Evolutionary conservation across 2,113 vertebrate genomes (phyloP).

Genomic region (Pycnonotus jocosus): DNA sequence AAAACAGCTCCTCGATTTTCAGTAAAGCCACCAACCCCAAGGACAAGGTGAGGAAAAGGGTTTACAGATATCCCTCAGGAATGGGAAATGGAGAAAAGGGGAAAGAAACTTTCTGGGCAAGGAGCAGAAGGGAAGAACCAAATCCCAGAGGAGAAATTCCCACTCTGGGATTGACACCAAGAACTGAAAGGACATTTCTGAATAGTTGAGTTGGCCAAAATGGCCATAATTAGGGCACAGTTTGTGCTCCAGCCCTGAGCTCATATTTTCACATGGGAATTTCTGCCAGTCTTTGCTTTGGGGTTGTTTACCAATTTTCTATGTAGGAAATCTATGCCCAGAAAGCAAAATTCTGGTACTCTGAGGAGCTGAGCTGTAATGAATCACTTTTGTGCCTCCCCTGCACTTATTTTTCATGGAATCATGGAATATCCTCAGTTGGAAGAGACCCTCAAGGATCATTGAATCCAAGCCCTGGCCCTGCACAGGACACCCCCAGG

Average conservation of each 20-base stretch:
- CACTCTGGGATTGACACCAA: neutral
- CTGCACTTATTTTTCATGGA: neutral
- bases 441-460: neutral
- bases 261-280: neutral
- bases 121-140: neutral
- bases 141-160: neutral
- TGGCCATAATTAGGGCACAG: neutral
- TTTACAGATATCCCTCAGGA: neutral
- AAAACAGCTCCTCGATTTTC: neutral
- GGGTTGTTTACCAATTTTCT: neutral
- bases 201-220: neutral
- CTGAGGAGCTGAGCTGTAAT: neutral
- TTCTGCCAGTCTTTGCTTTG: neutral
- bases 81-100: neutral
- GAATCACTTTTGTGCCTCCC: neutral
- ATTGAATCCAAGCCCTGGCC: neutral
- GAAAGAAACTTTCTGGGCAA: neutral
- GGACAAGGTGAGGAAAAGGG: neutral
- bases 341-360: neutral
- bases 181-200: neutral
- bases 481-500: neutral
- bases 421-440: neutral
- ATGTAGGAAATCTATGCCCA: neutral
- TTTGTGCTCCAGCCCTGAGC: neutral
- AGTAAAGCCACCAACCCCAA: neutral